Evolutionary conservation across 2,797 vertebrate species (phyloP), one percentile per base, ranked within the genome.

Genomic region (Podarcis siculus): DNA sequence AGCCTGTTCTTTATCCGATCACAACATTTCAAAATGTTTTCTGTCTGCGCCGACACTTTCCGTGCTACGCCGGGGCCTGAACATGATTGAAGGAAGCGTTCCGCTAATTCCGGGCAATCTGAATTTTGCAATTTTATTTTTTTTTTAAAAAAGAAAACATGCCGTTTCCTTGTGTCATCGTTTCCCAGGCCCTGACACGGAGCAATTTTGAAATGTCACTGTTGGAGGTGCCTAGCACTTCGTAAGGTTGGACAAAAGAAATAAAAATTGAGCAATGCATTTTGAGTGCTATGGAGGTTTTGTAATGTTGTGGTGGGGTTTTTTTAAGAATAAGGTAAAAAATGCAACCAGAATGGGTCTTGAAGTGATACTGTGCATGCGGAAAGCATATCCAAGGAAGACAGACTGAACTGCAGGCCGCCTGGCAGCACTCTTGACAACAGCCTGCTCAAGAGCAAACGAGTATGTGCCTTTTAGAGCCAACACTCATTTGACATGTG

Each of bases 31-130:
- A 79, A 94, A 91, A 93, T 92, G 66, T 25, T 87, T 81, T 94
- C 67, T 19, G 89, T 94, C 94, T 89, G 87, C 86, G 87, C 87
- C 91, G 92, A 93, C 94, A 92, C 94, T 93, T 95, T 94, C 93
- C 91, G 90, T 90, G 88, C 90, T 58, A 32, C 6, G 49, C 37
- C 85, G 21, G 55, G 90, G 93, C 90, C 92, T 37, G 77, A 88
- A 92, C 71, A 90, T 89, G 89, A 92, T 83, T 75, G 86, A 75
- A 55, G 90, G 91, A 89, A 92, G 87, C 91, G 90, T 91, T 94
- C 90, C 87, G 92, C 92, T 92, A 94, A 94, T 78, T 71, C 85
- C n/a, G 87, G 85, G 58, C 58, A 91, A 87, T 86, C 90, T 7
- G 72, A 87, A 91, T 92, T 85, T 2, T 55, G 88, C 88, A 90